Base-by-base conservation (phyloP, 2,888 invertebrate species). In the Branchipolynoe longqiensis region DNA sequence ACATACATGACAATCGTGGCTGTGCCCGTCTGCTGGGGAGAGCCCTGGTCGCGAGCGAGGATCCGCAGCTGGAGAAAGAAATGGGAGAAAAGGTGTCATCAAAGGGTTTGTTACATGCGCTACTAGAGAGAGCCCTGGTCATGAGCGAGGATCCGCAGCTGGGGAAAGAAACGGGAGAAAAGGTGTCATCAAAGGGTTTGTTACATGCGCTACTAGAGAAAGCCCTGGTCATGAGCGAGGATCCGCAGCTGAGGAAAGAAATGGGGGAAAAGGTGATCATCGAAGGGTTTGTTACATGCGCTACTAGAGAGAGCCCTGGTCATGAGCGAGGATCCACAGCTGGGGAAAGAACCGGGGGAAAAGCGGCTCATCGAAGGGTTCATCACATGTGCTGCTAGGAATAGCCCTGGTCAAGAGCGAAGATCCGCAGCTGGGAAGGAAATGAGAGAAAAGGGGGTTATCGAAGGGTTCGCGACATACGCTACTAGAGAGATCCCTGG, bases 91-190 rank as follows among this genome's bases (percentile, higher is more conserved):
- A 48, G n/a, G n/a, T n/a, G n/a, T n/a, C n/a, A n/a, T n/a, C n/a
- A n/a, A n/a, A n/a, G n/a, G n/a, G n/a, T n/a, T n/a, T n/a, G n/a
- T n/a, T n/a, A n/a, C n/a, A n/a, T n/a, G n/a, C n/a, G n/a, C 64
- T 90, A 88, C 18, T 88, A 86, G 6, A 91, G 90, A 3, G 87
- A 83, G 2, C 91, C 91, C 31, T 88, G 89, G 85, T 91, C 91
- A 25, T 83, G 41, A 0, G 90, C 90, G 73, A 89, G 58, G 0
- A 90, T 88, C 8, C 88, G 87, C 54, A 90, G 59, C 90, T 90
- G 81, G 14, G 87, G 85, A 25, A 25, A 28, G 31, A 31, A 58
- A 58, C 12, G 4, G 36, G 48, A 18, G 48, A 12, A 18, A 48
- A 48, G n/a, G n/a, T n/a, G n/a, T n/a, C n/a, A n/a, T n/a, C n/a